These are phyloP conservation scores for Dendrolimus kikuchii DNA, from an alignment of 1,140 invertebrate genomes.

Conservation along the genomic window DNA sequence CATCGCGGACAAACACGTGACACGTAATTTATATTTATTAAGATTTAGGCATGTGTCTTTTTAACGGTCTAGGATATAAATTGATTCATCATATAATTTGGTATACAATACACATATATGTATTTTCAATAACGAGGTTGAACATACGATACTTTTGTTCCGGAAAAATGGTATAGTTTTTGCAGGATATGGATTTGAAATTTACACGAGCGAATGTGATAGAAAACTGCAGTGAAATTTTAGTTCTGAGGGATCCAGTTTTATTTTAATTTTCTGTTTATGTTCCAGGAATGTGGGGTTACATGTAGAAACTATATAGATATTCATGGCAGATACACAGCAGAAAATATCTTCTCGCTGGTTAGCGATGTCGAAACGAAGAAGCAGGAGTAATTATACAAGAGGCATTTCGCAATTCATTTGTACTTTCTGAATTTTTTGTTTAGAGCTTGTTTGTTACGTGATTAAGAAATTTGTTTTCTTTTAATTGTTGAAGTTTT, in stretches of 20 bases:
- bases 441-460: neutral
- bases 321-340: conserved; percentile 48
- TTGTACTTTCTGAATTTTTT: neutral
- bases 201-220: no score
- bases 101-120: neutral
- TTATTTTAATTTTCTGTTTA: neutral
- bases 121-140: neutral
- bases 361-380: conserved; percentile 59
- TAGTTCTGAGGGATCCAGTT: no score
- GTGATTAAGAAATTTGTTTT: neutral
- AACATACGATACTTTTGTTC: no score
- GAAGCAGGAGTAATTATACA: conserved; percentile 27
- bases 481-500: neutral
- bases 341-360: conserved; percentile 57
- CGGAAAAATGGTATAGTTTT: no score
- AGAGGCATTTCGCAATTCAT: neutral
- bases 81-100: no score
- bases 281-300: conserved; percentile 52
- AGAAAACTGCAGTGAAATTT: no score
- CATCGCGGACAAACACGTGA: no score
- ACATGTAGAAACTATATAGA: conserved; percentile 52
- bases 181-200: no score
- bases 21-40: no score
- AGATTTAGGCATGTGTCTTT: no score
- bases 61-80: no score